Percentiles rank a stretch among this genome's conserved stretches.
phyloP scores from a whole-genome alignment of 2,113 vertebrate genomes.

The Brienomyrus longianalis region DNA sequence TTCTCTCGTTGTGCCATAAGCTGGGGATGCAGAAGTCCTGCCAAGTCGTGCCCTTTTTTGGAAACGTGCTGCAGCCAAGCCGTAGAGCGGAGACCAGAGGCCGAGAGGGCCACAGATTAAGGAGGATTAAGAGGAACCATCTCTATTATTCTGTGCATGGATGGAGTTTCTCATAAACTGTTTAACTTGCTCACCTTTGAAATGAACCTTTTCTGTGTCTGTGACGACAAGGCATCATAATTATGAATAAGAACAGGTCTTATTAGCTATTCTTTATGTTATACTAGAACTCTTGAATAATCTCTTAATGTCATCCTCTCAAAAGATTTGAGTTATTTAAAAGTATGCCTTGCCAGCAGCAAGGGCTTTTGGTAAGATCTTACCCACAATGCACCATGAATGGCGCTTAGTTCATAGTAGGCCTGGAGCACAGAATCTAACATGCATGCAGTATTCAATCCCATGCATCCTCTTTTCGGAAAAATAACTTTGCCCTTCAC shows the following conservation, averaged over 20 bases:
- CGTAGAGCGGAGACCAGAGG: constrained; percentile 34
- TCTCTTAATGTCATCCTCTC: neutral
- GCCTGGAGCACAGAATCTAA: neutral
- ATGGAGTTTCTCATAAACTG: neutral
- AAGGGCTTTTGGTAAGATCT: neutral
- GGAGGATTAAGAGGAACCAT: constrained; percentile 31
- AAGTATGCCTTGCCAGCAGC: neutral
- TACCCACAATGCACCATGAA: neutral
- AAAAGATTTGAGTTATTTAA: neutral
- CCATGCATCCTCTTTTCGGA: neutral
- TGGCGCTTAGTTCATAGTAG: neutral
- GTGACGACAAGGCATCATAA: neutral
- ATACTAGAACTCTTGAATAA: neutral
- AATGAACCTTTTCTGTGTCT: neutral
- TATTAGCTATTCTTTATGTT: neutral
- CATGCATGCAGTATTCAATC: neutral
- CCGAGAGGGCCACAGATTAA: constrained; percentile 32
- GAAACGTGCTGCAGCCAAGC: neutral
- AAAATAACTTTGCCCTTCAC: neutral
- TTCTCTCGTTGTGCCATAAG: constrained; percentile 23
- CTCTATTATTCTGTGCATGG: constrained; percentile 25
- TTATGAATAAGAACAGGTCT: neutral
- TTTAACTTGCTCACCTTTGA: neutral
- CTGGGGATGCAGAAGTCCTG: constrained; percentile 9
- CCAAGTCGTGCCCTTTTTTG: constrained; percentile 14